Evolutionary conservation across 2,797 vertebrate species (phyloP), one percentile per base, ranked within the genome.

Genomic region (Artibeus lituratus): DNA sequence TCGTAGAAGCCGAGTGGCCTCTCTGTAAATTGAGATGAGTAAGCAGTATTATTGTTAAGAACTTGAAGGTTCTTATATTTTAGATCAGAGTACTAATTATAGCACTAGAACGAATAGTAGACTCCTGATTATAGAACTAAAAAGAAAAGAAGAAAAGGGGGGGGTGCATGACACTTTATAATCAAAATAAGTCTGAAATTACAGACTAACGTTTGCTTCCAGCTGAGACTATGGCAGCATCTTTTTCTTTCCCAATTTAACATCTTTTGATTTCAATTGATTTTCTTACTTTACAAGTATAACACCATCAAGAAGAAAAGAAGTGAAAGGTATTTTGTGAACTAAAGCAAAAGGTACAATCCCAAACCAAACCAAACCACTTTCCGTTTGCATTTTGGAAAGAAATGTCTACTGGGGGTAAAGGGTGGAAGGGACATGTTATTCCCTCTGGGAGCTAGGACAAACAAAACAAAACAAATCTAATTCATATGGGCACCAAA

Each of bases 101-200:
- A 89, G 80, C 29, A 83, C 73, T 92, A 86, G 53, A 93, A 76
- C 96, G 90, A 94, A 81, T 0, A 74, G 39, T 39, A 90, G 73
- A 86, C 32, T 95, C 53, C 73, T 94, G 51, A 93, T 95, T 97
- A 86, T 1, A 96, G 78, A 92, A 94, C 70, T 67, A 82, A 62
- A 95, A 97, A 95, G 73, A 88, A 92, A 85, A 93, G 35, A 3
- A 88, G 57, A 42, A 87, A n/a, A 39, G 24, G 1, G 6, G 18
- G 62, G 37, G 18, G 21, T n/a, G 29, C 47, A 29, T 59, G 87
- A 94, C 1, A 85, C 32, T 90, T 93, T 93, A 86, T 95, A 92
- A 96, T 94, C 78, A 95, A 94, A 94, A 59, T 59, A 78, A 92
- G 51, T 84, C 92, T 96, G 74, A 87, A 93, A 95, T 92, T 80